Evolutionary conservation across 2,113 vertebrate species (phyloP).

Genomic region (Sterrhoptilus dennistouni): DNA sequence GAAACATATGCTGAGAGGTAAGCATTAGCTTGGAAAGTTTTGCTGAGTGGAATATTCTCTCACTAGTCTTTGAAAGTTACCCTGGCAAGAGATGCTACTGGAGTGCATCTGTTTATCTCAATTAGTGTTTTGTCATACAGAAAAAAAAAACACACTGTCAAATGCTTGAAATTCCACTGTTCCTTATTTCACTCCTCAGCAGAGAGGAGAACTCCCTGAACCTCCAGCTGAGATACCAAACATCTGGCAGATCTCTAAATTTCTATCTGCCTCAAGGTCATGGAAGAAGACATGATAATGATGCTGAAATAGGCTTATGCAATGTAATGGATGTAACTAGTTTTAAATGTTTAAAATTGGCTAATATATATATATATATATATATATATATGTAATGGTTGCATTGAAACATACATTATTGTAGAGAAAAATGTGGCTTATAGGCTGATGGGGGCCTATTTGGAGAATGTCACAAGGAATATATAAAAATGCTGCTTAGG

Average conservation of each 20-base stretch:
- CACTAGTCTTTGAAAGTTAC: not conserved
- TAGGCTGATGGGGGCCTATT: not conserved
- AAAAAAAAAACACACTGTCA: not conserved
- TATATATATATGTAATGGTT: not conserved
- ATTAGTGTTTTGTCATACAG: conserved; percentile 25
- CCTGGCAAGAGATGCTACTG: not conserved
- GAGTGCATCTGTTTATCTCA: conserved; percentile 14
- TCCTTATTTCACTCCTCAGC: not conserved
- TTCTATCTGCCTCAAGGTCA: not conserved
- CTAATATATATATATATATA: not conserved
- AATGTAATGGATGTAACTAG: not conserved
- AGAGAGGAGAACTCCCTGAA: not conserved
- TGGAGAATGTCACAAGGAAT: not conserved
- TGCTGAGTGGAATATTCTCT: not conserved
- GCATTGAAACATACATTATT: not conserved
- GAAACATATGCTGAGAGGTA: not conserved
- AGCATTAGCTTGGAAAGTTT: not conserved
- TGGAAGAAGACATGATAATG: not conserved
- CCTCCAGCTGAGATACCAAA: not conserved
- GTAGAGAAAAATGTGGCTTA: not conserved
- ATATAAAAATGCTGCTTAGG: not conserved
- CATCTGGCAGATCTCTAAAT: conserved; percentile 2
- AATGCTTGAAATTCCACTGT: conserved; percentile 36
- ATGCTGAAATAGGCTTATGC: not conserved
- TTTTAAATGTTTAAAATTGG: not conserved